These are phyloP conservation scores for Heptranchias perlo DNA, from an alignment of 2,113 vertebrate genomes.

Conservation along the genomic window DNA sequence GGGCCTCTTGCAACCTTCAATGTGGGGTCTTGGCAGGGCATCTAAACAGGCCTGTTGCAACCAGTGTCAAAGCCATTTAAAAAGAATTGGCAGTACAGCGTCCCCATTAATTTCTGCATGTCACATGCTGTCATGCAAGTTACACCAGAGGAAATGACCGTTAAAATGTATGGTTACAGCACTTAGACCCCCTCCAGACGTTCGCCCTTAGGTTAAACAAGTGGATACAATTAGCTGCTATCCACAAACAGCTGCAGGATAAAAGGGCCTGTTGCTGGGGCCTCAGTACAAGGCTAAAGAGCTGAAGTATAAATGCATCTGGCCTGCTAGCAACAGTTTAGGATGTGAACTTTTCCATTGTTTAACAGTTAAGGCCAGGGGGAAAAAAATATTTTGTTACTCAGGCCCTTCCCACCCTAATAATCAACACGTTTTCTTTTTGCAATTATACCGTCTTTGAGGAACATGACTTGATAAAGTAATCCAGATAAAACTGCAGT, in stretches of 20 bases:
- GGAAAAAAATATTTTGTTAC: neutral
- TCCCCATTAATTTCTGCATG: constrained; percentile 69
- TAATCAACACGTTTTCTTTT: neutral
- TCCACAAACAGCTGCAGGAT: constrained; percentile 70
- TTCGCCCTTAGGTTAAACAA: constrained; percentile 66
- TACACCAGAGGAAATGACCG: constrained; percentile 66
- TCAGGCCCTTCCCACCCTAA: neutral
- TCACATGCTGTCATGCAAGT: constrained; percentile 78
- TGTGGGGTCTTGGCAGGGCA: constrained; percentile 96
- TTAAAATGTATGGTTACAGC: constrained; percentile 63
- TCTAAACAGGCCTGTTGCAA: constrained; percentile 70
- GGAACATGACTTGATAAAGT: neutral
- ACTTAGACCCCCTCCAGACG: constrained; percentile 60
- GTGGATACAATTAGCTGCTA: constrained; percentile 66
- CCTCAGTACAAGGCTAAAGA: constrained; percentile 43
- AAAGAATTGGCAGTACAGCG: constrained; percentile 56
- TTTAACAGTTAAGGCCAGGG: constrained; percentile 54
- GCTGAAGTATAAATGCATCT: constrained; percentile 46
- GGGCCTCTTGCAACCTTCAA: constrained; percentile 89
- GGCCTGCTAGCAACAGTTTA: constrained; percentile 60
- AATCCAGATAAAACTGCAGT: neutral
- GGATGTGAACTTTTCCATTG: constrained; percentile 74
- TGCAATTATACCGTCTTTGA: neutral
- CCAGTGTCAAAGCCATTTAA: constrained; percentile 67
- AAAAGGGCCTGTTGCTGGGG: constrained; percentile 51